Base-by-base conservation (phyloP, 2,113 vertebrate species). In the Oryzias javanicus region DNA sequence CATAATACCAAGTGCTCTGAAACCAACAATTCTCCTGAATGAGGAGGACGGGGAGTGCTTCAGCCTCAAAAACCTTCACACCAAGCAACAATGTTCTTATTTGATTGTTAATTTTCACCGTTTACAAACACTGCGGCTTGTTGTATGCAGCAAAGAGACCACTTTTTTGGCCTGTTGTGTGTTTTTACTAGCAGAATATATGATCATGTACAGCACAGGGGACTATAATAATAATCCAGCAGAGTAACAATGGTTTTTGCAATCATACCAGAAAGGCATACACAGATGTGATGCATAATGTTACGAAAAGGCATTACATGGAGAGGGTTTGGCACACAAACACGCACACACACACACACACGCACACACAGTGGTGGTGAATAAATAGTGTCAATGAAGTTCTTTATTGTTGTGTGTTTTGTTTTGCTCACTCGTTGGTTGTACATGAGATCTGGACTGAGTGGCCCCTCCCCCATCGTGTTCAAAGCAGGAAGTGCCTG, bases 351-450 rank as follows among this genome's bases (percentile, higher is more conserved):
- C 19, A 54, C 42, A 4, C 29, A 22, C 51, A 17, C 46, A 60
- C 24, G 17, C 49, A 48, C 22, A 55, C 16, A 56, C 56, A 84
- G 74, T 84, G 83, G 82, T 90, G 79, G 85, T 88, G 74, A 89
- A 90, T 89, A 90, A 89, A 89, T 73, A 57, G 74, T 90, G 86
- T 86, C 74, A 84, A 83, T 72, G 72, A 83, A 81, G 58, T 72
- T 66, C 40, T 72, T n/a, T 18, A 6, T 46, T 66, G 52, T 50
- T 22, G 80, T 84, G 80, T 88, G 67, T 75, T 87, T 82, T 75
- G 75, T 88, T 35, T 40, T 17, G 22, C 79, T 78, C 22, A 35
- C 8, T 35, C 35, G 12, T 35, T 35, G 10, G 2, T 2, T 3
- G 35, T 35, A 35, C 10, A 35, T 35, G 35, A 35, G 35, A 35